Evolutionary conservation across 2,797 vertebrate species (phyloP).

Genomic region (Xenopus petersii): DNA sequence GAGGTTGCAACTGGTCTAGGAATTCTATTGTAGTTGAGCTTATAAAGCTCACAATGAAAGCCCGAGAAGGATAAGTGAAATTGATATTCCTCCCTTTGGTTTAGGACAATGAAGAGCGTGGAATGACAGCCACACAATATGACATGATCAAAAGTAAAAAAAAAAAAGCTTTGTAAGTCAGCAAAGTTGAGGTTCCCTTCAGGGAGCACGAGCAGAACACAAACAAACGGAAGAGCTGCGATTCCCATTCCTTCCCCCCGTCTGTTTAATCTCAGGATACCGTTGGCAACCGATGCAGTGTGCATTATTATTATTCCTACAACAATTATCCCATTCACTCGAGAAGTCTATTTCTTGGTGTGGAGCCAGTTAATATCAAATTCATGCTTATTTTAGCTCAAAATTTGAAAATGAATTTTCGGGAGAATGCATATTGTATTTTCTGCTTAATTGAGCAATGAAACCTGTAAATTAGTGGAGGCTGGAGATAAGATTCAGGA

Average conservation of each 20-base stretch:
- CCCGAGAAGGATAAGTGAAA: slow-evolving; percentile 7
- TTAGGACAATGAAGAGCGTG: slow-evolving; percentile 23
- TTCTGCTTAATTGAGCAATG: slow-evolving; percentile 55
- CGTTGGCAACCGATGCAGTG: slow-evolving; percentile 53
- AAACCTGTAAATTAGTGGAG: slow-evolving; percentile 50
- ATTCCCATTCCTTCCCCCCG: slow-evolving; percentile 50
- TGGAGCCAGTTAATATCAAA: slow-evolving; percentile 48
- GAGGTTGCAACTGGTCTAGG: slow-evolving; percentile 5
- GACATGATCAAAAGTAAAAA: slow-evolving; percentile 67
- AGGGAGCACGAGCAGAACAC: slow-evolving; percentile 53
- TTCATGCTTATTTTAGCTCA: slow-evolving; percentile 50
- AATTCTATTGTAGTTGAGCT: slow-evolving; percentile 8
- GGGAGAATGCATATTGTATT: slow-evolving; percentile 49
- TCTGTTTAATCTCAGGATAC: slow-evolving; percentile 60
- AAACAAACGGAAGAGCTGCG: slow-evolving; percentile 50
- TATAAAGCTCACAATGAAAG: slow-evolving; percentile 22
- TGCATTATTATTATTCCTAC: slow-evolving; percentile 51
- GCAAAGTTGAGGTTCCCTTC: slow-evolving; percentile 61
- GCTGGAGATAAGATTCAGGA: slow-evolving; percentile 46
- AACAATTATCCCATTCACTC: slow-evolving; percentile 61
- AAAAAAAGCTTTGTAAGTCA: slow-evolving; percentile 64
- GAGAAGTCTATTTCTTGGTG: slow-evolving; percentile 49
- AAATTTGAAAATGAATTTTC: slow-evolving; percentile 49
- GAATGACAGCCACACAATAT: slow-evolving; percentile 66
- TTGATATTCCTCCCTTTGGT: slow-evolving; percentile 36